phyloP scores from a whole-genome alignment of 2,113 vertebrate species.

The Nymphicus hollandicus region DNA sequence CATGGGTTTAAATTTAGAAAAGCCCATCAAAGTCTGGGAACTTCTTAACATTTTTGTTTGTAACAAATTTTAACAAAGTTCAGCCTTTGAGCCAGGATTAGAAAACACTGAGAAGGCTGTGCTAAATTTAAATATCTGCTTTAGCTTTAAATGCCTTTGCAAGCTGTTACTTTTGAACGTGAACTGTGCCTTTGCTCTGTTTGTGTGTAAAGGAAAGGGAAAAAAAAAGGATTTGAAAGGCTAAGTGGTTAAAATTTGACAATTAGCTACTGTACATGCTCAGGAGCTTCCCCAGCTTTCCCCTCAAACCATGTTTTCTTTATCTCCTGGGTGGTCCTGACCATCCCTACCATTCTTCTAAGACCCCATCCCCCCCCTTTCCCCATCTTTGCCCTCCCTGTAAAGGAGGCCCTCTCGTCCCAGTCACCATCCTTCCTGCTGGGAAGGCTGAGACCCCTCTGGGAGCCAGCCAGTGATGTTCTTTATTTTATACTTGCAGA shows the following conservation, averaged over 20 bases:
- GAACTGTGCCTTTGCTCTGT: not conserved
- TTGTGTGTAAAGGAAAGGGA: not conserved
- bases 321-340: slow-evolving; percentile 41
- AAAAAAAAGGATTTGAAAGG: not conserved
- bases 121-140: slow-evolving; percentile 44
- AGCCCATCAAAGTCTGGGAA: slow-evolving; percentile 16
- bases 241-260: slow-evolving; percentile 25
- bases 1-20: slow-evolving; percentile 39
- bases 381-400: not conserved
- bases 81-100: slow-evolving; percentile 22
- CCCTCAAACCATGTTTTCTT: slow-evolving; percentile 22
- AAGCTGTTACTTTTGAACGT: not conserved
- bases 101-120: slow-evolving; percentile 10
- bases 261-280: slow-evolving; percentile 47
- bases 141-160: slow-evolving; percentile 23
- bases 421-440: not conserved
- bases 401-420: not conserved
- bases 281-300: not conserved
- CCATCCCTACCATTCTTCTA: not conserved
- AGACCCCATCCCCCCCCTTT: not conserved
- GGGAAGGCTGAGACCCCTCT: not conserved
- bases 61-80: slow-evolving; percentile 29
- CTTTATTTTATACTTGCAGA: not conserved
- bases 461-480: not conserved
- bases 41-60: slow-evolving; percentile 35